Base-by-base conservation (phyloP, 1,140 invertebrate genomes). In the Piezodorus guildinii region DNA sequence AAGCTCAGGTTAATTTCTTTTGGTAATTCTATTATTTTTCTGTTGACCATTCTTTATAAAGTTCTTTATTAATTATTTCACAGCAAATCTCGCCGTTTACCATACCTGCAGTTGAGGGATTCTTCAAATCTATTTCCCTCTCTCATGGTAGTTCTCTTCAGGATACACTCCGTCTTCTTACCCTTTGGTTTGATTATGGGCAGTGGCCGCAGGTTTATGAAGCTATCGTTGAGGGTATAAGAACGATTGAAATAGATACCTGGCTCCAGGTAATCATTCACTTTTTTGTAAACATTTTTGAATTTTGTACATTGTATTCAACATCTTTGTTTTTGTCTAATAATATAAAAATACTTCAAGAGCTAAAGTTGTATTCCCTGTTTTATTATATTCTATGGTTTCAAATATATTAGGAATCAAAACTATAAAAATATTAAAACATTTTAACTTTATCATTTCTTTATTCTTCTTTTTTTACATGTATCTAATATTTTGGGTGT, bases 121-220 rank as follows among this genome's bases (percentile, higher is more conserved):
- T 99, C 76, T 93, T 96, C 72, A 86, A 87, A 44, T 98, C 96
- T 0, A 98, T 99, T 21, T 87, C 91, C 62, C 76, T 99, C 8
- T 89, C 90, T 3, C 84, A 88, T 64, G 92, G 94, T 0, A 96
- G 89, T 75, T 95, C 94, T 2, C 78, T 99, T n/a, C 96, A 99
- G 78, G 96, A 99, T 71, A 99, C 96, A 0, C 77, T 99, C 6
- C 83, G 97, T 19, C 75, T 98, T 5, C 73, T 97, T 9, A 96
- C 94, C 0, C 74, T 97, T 0, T 96, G 93, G 90, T 96, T 96
- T 72, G 93, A 98, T 71, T 93, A 95, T 71, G 94, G 94, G 0
- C 91, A 98, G 66, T 86, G 89, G 77, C 81, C 87, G 0, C 91
- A 95, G 72, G 94, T 99, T 0, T 90, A 96, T 72, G 91, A 97